These are phyloP conservation scores for Brachionus rotundiformis DNA, from an alignment of 1,140 invertebrate species.

Conservation along the genomic window DNA sequence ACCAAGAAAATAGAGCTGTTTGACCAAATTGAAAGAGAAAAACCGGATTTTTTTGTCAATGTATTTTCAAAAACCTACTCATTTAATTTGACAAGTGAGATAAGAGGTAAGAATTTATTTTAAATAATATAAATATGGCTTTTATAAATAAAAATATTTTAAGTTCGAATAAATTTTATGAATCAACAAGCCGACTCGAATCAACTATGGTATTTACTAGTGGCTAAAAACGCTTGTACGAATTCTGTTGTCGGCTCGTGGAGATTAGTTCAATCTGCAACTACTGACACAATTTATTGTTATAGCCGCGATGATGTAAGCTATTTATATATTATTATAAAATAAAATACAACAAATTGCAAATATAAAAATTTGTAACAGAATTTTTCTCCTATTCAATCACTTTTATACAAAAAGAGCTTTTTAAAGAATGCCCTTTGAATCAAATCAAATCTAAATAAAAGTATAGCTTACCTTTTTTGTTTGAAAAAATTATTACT, in stretches of 20 bases:
- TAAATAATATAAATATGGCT: neutral
- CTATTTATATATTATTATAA: neutral
- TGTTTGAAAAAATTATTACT: neutral
- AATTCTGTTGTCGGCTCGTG: conserved; percentile 43
- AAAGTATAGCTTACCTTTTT: conserved; percentile 28
- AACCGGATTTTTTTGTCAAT: conserved; percentile 43
- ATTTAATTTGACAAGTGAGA: conserved; percentile 30
- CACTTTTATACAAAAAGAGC: neutral
- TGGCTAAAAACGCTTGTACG: conserved; percentile 46
- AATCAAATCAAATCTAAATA: conserved; percentile 28
- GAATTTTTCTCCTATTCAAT: neutral
- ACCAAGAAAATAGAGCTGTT: conserved; percentile 21
- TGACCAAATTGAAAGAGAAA: neutral
- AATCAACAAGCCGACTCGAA: conserved; percentile 37
- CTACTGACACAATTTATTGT: conserved; percentile 50
- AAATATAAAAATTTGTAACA: neutral
- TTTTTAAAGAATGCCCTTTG: neutral
- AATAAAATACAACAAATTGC: neutral
- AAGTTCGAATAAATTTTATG: conserved; percentile 47
- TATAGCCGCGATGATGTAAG: conserved; percentile 48
- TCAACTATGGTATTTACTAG: conserved; percentile 48
- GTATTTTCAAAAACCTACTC: conserved; percentile 1
- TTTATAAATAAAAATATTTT: neutral
- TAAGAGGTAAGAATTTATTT: conserved; percentile 45
- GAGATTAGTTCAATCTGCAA: conserved; percentile 38